Percentiles rank a stretch among this genome's conserved stretches.
phyloP scores from a whole-genome alignment of 2,888 invertebrate species.

The Aphrophora alni region DNA sequence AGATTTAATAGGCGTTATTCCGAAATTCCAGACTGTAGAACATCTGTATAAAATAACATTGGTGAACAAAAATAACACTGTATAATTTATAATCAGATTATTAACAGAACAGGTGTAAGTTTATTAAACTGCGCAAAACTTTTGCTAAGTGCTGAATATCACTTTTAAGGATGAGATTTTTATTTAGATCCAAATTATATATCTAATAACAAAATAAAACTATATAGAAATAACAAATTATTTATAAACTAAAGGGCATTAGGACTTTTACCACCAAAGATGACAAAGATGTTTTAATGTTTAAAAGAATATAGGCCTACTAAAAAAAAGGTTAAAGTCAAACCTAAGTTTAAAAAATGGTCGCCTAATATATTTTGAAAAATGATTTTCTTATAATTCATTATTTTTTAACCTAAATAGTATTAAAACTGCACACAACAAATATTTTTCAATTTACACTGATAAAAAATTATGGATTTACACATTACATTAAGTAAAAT shows the following conservation, averaged over 20 bases:
- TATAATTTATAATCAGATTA: background rate
- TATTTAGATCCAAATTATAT: background rate
- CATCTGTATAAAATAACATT: background rate
- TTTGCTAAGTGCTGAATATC: conserved; percentile 5
- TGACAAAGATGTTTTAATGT: too few relatives aligned
- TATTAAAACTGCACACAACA: too few relatives aligned
- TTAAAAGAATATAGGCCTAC: too few relatives aligned
- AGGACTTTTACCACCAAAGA: background rate
- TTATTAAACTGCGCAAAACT: background rate
- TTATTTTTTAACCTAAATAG: too few relatives aligned
- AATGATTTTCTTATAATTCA: too few relatives aligned
- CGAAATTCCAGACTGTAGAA: background rate
- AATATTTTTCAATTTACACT: too few relatives aligned
- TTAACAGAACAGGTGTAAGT: background rate
- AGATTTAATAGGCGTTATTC: background rate
- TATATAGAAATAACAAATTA: conserved; percentile 5
- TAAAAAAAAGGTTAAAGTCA: too few relatives aligned
- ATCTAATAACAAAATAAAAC: conserved; percentile 4
- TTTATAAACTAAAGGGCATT: background rate
- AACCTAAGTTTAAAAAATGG: too few relatives aligned
- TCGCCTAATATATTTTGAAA: too few relatives aligned
- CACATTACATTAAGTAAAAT: too few relatives aligned
- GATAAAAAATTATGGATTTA: too few relatives aligned
- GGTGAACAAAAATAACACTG: background rate
- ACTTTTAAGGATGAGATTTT: background rate